These are phyloP conservation scores for Dryomyza anilis DNA, from an alignment of 2,888 invertebrate species.

Conservation along the genomic window DNA sequence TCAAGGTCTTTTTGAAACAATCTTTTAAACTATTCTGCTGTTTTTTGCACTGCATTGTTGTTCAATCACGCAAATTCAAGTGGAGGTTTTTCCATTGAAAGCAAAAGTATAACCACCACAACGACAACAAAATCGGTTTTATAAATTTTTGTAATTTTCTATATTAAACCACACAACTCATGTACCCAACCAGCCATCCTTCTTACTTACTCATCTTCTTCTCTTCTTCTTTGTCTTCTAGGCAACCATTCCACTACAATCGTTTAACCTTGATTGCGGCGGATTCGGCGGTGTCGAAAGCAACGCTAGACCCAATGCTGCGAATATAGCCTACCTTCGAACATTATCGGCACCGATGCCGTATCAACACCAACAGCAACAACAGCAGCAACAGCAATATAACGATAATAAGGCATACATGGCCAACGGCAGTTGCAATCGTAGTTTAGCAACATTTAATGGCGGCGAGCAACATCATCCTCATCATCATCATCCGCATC, in stretches of 20 bases:
- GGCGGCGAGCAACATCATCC: constrained; percentile 31
- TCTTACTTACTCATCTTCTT: background rate
- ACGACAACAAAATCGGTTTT: constrained; percentile 22
- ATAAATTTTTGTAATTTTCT: no score
- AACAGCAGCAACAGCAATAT: constrained; percentile 37
- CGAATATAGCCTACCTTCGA: constrained; percentile 54
- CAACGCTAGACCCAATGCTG: constrained; percentile 32
- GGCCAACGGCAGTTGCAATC: constrained; percentile 31
- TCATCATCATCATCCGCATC: constrained; percentile 28
- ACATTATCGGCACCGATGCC: constrained; percentile 55
- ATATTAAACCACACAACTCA: constrained; percentile 50
- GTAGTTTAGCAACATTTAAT: constrained; percentile 43
- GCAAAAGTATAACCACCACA: no score
- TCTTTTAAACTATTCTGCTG: constrained; percentile 31
- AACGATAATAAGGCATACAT: constrained; percentile 40
- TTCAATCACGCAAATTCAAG: constrained; percentile 34
- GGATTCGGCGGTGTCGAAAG: constrained; percentile 44
- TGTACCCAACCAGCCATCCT: background rate
- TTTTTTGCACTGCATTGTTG: constrained; percentile 32
- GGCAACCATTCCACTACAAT: constrained; percentile 61
- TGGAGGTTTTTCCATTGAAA: no score
- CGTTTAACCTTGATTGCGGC: constrained; percentile 60
- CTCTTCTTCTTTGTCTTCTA: constrained; percentile 37
- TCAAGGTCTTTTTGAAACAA: constrained; percentile 52
- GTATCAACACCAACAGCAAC: constrained; percentile 37